Conservation (phyloP, 2,888 invertebrate genomes). For the Morpho helenor region DNA sequence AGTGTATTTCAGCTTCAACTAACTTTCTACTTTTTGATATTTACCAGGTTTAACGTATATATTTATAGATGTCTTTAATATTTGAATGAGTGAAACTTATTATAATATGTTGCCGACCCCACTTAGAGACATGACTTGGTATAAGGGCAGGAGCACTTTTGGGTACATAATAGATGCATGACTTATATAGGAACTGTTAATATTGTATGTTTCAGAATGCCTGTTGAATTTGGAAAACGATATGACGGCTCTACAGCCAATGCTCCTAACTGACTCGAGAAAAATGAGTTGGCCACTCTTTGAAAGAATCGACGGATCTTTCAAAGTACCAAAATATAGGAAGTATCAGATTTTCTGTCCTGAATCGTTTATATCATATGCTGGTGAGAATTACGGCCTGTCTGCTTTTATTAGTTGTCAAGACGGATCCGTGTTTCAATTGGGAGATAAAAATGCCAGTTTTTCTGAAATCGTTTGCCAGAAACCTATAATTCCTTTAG, state of each 20-base stretch:
- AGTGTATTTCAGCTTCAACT: too few species aligned
- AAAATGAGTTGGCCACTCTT: conserved; percentile 25
- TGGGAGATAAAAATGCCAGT: conserved; percentile 29
- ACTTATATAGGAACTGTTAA: too few species aligned
- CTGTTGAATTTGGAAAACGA: conserved; percentile 35
- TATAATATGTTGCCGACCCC: too few species aligned
- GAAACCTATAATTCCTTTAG: conserved; percentile 25
- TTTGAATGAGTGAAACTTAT: not conserved
- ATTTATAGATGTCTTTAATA: not conserved
- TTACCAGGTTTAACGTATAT: not conserved
- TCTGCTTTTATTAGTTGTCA: conserved; percentile 33
- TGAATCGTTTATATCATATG: conserved; percentile 30
- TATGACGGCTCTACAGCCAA: conserved; percentile 34
- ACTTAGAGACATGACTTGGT: too few species aligned
- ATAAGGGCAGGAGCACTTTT: too few species aligned
- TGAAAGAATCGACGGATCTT: conserved; percentile 24
- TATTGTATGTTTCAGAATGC: conserved; percentile 40
- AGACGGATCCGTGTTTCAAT: conserved; percentile 30
- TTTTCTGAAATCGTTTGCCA: conserved; percentile 42
- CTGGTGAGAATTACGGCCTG: conserved; percentile 15
- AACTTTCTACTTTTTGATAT: too few species aligned
- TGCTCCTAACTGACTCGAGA: conserved; percentile 28
- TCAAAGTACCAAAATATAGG: conserved; percentile 33
- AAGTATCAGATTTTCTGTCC: conserved; percentile 39
- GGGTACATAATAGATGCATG: too few species aligned